phyloP scores from a whole-genome alignment of 2,113 vertebrate species.

The Calidris pugnax region DNA sequence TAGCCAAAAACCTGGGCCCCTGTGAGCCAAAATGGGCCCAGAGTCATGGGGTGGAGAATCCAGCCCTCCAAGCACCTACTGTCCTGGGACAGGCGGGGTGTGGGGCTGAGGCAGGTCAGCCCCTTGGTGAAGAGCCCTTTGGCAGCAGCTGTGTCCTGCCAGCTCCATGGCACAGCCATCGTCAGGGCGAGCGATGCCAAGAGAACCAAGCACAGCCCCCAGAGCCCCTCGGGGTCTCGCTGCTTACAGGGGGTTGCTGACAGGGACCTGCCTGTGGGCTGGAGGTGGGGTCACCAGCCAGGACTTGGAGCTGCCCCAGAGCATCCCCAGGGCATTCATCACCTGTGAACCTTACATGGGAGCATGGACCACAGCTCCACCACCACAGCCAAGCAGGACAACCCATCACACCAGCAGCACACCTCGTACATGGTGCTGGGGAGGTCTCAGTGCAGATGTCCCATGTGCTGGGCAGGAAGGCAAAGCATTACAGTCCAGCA shows the following conservation, averaged over 20 bases:
- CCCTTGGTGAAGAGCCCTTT: neutral
- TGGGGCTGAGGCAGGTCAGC: neutral
- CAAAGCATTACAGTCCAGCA: neutral
- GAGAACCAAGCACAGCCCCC: neutral
- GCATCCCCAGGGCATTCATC: no score
- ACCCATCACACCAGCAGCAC: neutral
- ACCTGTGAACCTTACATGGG: neutral
- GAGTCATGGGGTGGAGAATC: neutral
- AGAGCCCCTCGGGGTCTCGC: neutral
- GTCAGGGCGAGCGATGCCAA: neutral
- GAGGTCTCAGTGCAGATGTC: neutral
- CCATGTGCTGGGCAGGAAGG: neutral
- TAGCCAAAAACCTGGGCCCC: neutral
- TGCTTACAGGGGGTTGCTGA: accelerated
- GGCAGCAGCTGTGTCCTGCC: neutral
- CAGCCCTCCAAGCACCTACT: neutral
- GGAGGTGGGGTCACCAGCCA: neutral
- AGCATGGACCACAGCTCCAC: neutral
- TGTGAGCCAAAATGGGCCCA: neutral
- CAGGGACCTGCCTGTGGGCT: neutral
- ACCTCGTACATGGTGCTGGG: accelerated
- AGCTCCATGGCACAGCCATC: neutral
- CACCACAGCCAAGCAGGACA: neutral
- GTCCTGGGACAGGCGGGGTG: accelerated
- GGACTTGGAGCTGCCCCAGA: neutral